phyloP scores from a whole-genome alignment of 2,888 invertebrate genomes.

The Amphipoea oculea region DNA sequence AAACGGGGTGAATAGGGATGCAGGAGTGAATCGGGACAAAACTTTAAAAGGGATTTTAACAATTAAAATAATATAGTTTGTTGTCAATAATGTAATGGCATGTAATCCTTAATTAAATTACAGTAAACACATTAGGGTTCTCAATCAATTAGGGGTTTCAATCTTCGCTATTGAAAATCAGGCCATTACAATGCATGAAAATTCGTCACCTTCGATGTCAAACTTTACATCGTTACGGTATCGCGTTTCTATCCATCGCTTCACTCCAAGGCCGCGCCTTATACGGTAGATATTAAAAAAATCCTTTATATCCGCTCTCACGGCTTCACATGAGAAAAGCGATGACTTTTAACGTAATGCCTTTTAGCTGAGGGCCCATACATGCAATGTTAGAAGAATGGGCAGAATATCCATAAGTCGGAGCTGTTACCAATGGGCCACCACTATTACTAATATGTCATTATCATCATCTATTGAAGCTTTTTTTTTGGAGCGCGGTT shows the following conservation, averaged over 20 bases:
- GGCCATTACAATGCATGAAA: conserved; percentile 2
- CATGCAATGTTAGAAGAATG: neutral
- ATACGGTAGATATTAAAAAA: conserved; percentile 62
- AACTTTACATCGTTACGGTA: conserved; percentile 56
- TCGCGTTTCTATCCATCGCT: conserved; percentile 42
- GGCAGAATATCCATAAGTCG: conserved; percentile 30
- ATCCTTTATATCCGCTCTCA: conserved; percentile 60
- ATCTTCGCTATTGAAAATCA: conserved; percentile 20
- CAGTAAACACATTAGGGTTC: too few species aligned
- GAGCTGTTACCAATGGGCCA: too few species aligned
- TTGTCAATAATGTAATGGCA: too few species aligned
- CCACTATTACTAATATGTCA: neutral
- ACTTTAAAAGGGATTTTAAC: too few species aligned
- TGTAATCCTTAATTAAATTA: too few species aligned
- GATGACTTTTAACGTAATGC: conserved; percentile 64
- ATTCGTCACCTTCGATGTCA: conserved; percentile 24
- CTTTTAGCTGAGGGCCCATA: conserved; percentile 49
- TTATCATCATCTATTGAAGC: neutral
- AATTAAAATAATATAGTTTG: too few species aligned
- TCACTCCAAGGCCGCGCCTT: conserved; percentile 45
- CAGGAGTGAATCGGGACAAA: too few species aligned
- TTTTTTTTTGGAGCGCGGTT: too few species aligned
- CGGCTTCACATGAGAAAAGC: conserved; percentile 57
- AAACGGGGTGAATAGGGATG: too few species aligned
- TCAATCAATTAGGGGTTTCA: too few species aligned